Conservation (phyloP, 1,140 invertebrate genomes). For the Solen grandis region DNA sequence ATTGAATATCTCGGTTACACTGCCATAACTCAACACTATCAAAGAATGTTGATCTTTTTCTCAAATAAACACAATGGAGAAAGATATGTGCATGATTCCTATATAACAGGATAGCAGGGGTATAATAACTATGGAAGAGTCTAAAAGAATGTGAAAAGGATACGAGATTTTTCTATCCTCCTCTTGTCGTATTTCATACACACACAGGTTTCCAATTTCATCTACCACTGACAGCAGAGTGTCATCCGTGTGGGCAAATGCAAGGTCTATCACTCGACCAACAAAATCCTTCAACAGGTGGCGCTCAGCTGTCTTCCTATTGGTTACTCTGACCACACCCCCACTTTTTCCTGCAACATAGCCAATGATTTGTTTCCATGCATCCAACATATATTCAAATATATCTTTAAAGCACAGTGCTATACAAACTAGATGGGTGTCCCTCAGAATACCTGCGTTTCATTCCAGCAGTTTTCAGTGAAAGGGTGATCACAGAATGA, state of each 20-base stretch:
- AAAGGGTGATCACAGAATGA: background rate
- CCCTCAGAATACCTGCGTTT: too few relatives aligned
- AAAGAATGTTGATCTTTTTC: too few relatives aligned
- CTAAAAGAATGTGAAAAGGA: conserved; percentile 77
- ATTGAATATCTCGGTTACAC: too few relatives aligned
- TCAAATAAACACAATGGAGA: too few relatives aligned
- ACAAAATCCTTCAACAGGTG: conserved; percentile 92
- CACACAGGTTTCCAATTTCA: conserved; percentile 89
- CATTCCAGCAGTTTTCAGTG: background rate
- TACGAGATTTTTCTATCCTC: conserved; percentile 78
- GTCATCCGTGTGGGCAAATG: conserved; percentile 91
- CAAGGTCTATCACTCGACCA: conserved; percentile 91
- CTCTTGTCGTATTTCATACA: conserved; percentile 87
- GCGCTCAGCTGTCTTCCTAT: conserved; percentile 87
- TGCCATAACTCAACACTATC: too few relatives aligned
- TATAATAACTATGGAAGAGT: too few relatives aligned
- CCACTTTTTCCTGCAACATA: conserved; percentile 85
- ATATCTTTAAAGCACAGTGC: background rate
- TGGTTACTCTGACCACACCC: conserved; percentile 92
- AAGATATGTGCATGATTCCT: too few relatives aligned
- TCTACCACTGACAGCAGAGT: conserved; percentile 93
- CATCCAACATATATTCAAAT: background rate
- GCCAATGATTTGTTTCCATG: background rate
- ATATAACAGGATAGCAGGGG: too few relatives aligned
- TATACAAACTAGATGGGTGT: background rate